Percentiles rank a stretch among this genome's conserved stretches.
Evolutionary conservation across 2,797 vertebrate species (phyloP).

Genomic region (Megalops cyprinoides): DNA sequence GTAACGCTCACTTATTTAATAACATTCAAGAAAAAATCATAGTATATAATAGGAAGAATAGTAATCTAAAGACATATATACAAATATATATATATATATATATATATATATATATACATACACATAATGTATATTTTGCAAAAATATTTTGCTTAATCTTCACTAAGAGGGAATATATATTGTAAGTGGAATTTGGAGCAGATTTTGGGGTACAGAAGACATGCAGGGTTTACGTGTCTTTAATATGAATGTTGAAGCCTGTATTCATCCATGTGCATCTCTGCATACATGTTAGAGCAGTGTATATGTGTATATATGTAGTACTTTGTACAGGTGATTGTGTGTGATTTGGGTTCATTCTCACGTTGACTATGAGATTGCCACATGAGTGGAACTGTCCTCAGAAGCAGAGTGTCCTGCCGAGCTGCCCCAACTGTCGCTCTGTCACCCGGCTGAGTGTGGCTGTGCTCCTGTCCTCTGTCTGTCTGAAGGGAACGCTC

Average conservation of each 20-base stretch:
- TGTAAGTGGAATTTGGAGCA: not conserved
- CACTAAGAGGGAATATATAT: not conserved
- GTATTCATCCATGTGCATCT: slow-evolving; percentile 66
- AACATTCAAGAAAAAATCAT: not conserved
- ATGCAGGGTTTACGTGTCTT: slow-evolving; percentile 24
- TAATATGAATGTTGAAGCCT: slow-evolving; percentile 66
- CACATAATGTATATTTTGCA: not conserved
- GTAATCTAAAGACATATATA: slow-evolving; percentile 2
- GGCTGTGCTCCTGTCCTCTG: slow-evolving; percentile 48
- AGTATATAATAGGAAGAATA: too few species aligned
- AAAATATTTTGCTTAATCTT: slow-evolving; percentile 5
- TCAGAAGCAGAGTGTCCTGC: slow-evolving; percentile 55
- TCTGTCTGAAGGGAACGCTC: slow-evolving; percentile 44
- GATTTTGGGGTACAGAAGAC: not conserved
- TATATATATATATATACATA: not conserved
- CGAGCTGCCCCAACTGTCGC: slow-evolving; percentile 51
- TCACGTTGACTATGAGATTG: slow-evolving; percentile 32
- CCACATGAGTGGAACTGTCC: slow-evolving; percentile 20
- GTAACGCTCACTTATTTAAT: not conserved
- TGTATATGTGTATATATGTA: slow-evolving; percentile 74
- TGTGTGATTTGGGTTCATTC: slow-evolving; percentile 49
- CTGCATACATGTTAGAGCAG: slow-evolving; percentile 57
- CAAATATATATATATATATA: slow-evolving; percentile 1
- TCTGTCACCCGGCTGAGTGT: slow-evolving; percentile 51
- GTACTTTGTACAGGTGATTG: slow-evolving; percentile 67